These are phyloP conservation scores for Herpailurus yagouaroundi DNA, from an alignment of 2,113 vertebrate genomes.

Conservation along the genomic window DNA sequence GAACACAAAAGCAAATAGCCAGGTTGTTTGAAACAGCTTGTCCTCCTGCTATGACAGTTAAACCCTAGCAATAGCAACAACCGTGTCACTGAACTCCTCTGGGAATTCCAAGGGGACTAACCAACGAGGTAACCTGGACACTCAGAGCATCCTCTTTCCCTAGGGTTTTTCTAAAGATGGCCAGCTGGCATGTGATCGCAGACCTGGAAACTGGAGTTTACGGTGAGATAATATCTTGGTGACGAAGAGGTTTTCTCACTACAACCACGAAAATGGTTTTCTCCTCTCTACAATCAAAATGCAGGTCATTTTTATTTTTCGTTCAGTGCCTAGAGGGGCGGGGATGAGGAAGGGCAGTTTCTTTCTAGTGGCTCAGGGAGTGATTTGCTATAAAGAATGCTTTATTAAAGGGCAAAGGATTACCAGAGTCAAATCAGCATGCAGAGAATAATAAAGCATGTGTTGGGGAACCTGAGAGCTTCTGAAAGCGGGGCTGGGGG, in stretches of 20 bases:
- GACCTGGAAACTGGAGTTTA: constrained; percentile 15
- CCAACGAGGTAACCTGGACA: neutral
- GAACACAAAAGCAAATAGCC: neutral
- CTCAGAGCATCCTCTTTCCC: constrained; percentile 3
- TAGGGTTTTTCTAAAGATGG: constrained; percentile 42
- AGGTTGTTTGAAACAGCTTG: neutral
- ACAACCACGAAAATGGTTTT: neutral
- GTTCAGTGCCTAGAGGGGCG: neutral
- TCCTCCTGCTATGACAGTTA: neutral
- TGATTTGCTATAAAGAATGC: neutral
- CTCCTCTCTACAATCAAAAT: neutral
- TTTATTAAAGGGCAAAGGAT: neutral
- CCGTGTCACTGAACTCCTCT: neutral
- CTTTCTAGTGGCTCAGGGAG: neutral
- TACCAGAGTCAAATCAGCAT: neutral
- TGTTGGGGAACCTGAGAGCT: neutral
- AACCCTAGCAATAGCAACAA: neutral
- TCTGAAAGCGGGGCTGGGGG: neutral
- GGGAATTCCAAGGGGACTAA: constrained; percentile 24
- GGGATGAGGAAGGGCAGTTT: neutral
- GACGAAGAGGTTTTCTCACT: neutral
- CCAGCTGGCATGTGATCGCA: neutral
- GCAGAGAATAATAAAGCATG: neutral
- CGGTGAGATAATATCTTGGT: neutral
- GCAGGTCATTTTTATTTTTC: constrained; percentile 13